phyloP scores from a whole-genome alignment of 2,888 invertebrate genomes.

The Corythucha ciliata region DNA sequence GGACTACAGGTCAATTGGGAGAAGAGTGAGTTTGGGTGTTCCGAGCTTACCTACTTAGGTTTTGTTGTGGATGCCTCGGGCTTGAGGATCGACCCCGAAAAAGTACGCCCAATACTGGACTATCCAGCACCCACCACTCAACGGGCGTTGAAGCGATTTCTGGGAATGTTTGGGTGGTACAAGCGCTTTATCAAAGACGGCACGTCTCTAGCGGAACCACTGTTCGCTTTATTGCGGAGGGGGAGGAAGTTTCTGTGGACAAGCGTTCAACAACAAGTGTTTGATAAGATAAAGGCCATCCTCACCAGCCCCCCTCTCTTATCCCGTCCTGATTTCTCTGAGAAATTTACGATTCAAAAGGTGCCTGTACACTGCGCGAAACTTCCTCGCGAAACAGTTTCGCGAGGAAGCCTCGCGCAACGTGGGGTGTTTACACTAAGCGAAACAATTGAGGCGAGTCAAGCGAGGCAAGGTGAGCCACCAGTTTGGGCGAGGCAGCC shows the following conservation, averaged over 20 bases:
- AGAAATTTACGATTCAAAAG: constrained; percentile 20
- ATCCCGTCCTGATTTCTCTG: constrained; percentile 22
- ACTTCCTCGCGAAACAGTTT: too few species aligned
- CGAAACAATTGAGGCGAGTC: too few species aligned
- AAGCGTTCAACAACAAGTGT: background rate
- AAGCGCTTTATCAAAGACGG: constrained; percentile 34
- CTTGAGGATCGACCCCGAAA: constrained; percentile 15
- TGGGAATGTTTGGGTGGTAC: constrained; percentile 26
- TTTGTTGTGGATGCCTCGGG: constrained; percentile 30
- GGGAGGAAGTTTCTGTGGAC: background rate
- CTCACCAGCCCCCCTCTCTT: constrained; percentile 23
- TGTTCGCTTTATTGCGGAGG: constrained; percentile 7
- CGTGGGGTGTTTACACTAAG: too few species aligned
- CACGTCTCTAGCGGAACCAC: constrained; percentile 27
- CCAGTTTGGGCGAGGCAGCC: too few species aligned
- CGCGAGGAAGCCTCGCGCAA: too few species aligned
- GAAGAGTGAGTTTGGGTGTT: constrained; percentile 10
- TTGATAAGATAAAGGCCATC: constrained; percentile 17
- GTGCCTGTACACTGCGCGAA: too few species aligned
- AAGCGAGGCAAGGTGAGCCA: too few species aligned
- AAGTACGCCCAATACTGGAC: constrained; percentile 14
- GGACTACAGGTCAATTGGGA: constrained; percentile 9
- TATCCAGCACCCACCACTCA: constrained; percentile 19
- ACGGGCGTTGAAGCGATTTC: constrained; percentile 21
- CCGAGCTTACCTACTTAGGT: constrained; percentile 13